Base-by-base conservation (phyloP, 1,140 invertebrate species). In the Drosophila orena region DNA sequence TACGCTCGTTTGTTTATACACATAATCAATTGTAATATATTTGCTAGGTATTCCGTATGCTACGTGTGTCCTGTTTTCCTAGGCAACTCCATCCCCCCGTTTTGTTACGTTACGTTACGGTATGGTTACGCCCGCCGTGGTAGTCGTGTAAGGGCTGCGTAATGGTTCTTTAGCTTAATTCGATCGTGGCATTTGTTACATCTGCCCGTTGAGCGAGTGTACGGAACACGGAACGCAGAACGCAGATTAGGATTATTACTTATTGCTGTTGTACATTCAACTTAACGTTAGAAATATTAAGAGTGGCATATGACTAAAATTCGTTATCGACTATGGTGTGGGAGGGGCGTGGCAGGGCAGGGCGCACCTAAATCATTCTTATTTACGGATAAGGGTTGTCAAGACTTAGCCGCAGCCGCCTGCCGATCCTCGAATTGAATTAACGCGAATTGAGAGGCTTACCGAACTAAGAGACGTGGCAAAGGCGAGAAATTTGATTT, bases 401-500 rank as follows among this genome's bases (percentile, higher is more conserved):
- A 71, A 42, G 66, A 69, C 49, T 56, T 54, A 69, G 66, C 30
- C 30, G 62, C 64, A 68, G 62, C 40, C 40, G 62, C 34, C 15
- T 47, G 49, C 64, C 65, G 22, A 46, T 69, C 58, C 27, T 37
- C 42, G 61, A 69, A 37, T 56, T 38, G 34, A 55, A 47, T 50
- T 43, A 69, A 77, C 54, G 72, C 60, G 64, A 57, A 54, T 79
- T 74, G 84, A 75, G 78, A 86, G 75, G 53, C 83, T 86, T 86
- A 88, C 54, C 40, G 38, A 88, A 79, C 84, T 89, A 89, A 69
- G 84, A 88, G 83, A 88, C 76, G 83, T 89, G 84, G 72, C 64
- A 86, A 80, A 77, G 75, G 75, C 90, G 77, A 74, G 90, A 91
- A 91, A 91, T 91, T 91, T 88, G 81, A 91, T 91, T 91, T 91